Conservation (phyloP, 2,888 invertebrate species). For the Apoda limacodes region DNA sequence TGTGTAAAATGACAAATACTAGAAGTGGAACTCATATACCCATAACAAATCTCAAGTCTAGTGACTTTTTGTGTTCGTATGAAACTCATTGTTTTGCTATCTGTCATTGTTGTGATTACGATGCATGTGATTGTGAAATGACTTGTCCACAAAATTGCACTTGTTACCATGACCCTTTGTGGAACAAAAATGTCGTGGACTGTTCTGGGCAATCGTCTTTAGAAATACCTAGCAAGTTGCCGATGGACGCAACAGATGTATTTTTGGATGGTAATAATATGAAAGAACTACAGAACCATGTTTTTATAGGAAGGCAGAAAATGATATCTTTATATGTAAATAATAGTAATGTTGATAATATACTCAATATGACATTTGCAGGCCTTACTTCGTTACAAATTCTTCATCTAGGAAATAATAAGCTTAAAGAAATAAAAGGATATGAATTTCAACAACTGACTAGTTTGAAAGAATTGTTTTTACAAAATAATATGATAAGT, state of each 20-base stretch:
- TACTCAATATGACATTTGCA: conserved; percentile 92
- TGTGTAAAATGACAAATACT: conserved; percentile 88
- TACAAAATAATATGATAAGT: conserved; percentile 86
- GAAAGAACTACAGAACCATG: conserved; percentile 84
- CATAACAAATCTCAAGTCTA: conserved; percentile 79
- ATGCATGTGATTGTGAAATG: conserved; percentile 97
- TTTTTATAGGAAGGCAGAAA: conserved; percentile 91
- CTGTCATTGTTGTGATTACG: conserved; percentile 96
- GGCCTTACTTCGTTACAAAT: conserved; percentile 83
- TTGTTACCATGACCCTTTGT: conserved; percentile 94
- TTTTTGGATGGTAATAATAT: conserved; percentile 93
- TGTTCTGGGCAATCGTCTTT: conserved; percentile 84
- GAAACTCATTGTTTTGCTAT: conserved; percentile 93
- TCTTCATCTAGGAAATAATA: conserved; percentile 88
- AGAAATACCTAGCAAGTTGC: conserved; percentile 86
- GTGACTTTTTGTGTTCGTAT: conserved; percentile 93
- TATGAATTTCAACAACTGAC: conserved; percentile 87
- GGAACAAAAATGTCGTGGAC: conserved; percentile 93
- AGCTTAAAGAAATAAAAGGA: conserved; percentile 81
- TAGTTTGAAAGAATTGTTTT: conserved; percentile 82
- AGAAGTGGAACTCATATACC: conserved; percentile 84
- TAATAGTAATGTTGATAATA: conserved; percentile 83
- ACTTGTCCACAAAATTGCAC: conserved; percentile 94
- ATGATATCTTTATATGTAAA: conserved; percentile 89
- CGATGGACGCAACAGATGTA: conserved; percentile 94